A percentile compares a stretch with the other conserved stretches of the same genome.
phyloP scores from a whole-genome alignment of 2,113 vertebrate genomes.

The Anolis sagrei region DNA sequence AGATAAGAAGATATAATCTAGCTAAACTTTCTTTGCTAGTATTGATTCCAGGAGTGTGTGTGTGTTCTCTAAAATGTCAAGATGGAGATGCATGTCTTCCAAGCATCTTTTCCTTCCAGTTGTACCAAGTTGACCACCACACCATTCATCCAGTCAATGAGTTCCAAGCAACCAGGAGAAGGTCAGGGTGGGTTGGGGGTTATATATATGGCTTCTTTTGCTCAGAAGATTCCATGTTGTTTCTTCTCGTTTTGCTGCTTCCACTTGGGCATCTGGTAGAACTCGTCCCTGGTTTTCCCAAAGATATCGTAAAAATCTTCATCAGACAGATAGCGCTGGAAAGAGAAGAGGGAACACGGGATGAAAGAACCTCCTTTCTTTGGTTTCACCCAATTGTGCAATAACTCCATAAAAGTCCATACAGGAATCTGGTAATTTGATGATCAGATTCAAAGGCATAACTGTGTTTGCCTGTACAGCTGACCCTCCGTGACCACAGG shows the following conservation, averaged over 20 bases:
- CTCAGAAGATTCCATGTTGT: slow-evolving; percentile 88
- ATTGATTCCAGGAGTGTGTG: neutral
- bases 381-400: neutral
- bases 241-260: slow-evolving; percentile 89
- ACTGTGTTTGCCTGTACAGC: no score
- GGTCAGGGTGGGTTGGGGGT: neutral
- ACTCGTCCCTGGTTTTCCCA: slow-evolving; percentile 82
- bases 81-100: neutral
- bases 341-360: neutral
- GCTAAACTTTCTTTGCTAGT: slow-evolving; percentile 23
- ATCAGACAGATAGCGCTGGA: slow-evolving; percentile 86
- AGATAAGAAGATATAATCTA: slow-evolving; percentile 1
- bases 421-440: neutral
- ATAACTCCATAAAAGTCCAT: neutral
- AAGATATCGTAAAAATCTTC: slow-evolving; percentile 85
- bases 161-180: neutral
- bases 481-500: no score
- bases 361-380: neutral
- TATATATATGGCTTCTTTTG: neutral
- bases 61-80: neutral
- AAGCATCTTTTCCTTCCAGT: slow-evolving; percentile 15
- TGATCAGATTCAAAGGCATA: no score
- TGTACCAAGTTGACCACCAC: neutral
- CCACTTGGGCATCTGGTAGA: slow-evolving; percentile 89
- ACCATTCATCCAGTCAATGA: neutral